Conservation (phyloP, 64 coral and sea anemone species). For the Exaiptasia diaphana region DNA sequence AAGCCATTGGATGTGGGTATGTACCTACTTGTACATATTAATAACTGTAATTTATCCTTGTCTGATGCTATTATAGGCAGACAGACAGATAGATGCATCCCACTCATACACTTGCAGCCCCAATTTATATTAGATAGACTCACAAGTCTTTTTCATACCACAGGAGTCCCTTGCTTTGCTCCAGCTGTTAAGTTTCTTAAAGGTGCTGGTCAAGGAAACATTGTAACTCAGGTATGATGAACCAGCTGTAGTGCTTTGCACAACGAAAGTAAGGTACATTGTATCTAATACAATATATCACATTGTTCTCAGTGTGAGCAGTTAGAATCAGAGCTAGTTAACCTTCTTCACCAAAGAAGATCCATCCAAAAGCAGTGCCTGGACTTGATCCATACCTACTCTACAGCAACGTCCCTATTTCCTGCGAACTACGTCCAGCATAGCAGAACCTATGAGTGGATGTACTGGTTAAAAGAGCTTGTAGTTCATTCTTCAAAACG, state of each 20-base stretch:
- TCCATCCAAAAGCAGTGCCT: slow-evolving; percentile 61
- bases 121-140: too few relatives aligned
- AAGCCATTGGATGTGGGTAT: slow-evolving; percentile 89
- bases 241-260: too few relatives aligned
- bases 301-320: slow-evolving; percentile 83
- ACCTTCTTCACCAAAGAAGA: slow-evolving; percentile 78
- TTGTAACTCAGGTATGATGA: slow-evolving; percentile 87
- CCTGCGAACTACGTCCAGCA: slow-evolving; percentile 74
- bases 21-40: background rate
- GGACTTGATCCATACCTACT: slow-evolving; percentile 83
- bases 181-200: slow-evolving; percentile 91
- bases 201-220: slow-evolving; percentile 87
- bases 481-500: slow-evolving; percentile 74
- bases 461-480: slow-evolving; percentile 66
- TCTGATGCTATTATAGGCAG: background rate
- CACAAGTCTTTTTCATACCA: too few relatives aligned
- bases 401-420: slow-evolving; percentile 87
- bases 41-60: background rate
- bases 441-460: slow-evolving; percentile 86
- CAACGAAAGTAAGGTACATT: too few relatives aligned
- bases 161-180: slow-evolving; percentile 94
- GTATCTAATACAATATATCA: too few relatives aligned
- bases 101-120: too few relatives aligned
- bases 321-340: slow-evolving; percentile 84
- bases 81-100: too few relatives aligned